These are phyloP conservation scores for Ceratitis capitata DNA, from an alignment of 1,140 invertebrate species.

Conservation along the genomic window DNA sequence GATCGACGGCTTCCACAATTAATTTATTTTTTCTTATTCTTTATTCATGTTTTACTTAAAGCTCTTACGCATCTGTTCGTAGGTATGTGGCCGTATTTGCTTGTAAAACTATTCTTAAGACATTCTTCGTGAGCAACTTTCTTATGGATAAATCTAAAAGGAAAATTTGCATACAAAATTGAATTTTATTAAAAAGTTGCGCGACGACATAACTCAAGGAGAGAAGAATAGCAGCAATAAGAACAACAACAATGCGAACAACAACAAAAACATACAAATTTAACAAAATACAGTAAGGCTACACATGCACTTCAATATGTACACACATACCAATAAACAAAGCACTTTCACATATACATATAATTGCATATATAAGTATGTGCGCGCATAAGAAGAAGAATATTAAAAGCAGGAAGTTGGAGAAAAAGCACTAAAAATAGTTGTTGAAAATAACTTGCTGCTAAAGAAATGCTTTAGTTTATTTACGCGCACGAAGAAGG, in stretches of 20 bases:
- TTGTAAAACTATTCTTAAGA: constrained; percentile 17
- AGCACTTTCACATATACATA: not conserved
- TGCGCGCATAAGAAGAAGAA: not conserved
- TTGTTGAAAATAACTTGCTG: not conserved
- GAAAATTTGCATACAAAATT: constrained; percentile 39
- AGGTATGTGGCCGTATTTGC: not conserved
- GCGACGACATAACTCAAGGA: not conserved
- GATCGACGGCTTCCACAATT: too few species aligned
- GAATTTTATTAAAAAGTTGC: constrained; percentile 39
- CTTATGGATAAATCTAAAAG: constrained; percentile 11
- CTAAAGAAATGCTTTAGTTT: not conserved
- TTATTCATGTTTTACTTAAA: too few species aligned
- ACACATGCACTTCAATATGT: not conserved
- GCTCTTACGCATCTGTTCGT: too few species aligned
- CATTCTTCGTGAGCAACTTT: not conserved
- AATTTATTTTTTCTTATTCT: too few species aligned
- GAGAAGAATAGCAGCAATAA: not conserved
- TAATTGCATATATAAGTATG: not conserved
- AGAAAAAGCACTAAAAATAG: not conserved
- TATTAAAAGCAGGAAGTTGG: not conserved
- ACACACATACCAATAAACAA: not conserved
- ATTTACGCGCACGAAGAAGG: not conserved
- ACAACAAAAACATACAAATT: not conserved
- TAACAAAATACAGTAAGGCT: not conserved
- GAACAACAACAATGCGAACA: not conserved